phyloP scores from a whole-genome alignment of 2,888 invertebrate species.

The Plemyria rubiginata region DNA sequence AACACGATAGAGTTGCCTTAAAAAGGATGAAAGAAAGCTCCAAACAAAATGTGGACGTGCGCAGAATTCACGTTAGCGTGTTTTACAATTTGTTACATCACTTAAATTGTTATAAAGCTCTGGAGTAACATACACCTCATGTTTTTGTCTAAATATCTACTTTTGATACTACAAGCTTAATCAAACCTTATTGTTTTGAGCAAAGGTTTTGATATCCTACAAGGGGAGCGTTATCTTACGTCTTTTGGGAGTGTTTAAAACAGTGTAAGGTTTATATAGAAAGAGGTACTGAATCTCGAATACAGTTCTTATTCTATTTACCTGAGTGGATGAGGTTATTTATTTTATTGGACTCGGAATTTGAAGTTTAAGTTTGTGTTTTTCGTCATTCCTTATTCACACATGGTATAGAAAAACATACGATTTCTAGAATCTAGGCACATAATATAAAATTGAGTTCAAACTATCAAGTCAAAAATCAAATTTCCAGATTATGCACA shows the following conservation, averaged over 20 bases:
- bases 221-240: slow-evolving; percentile 31
- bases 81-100: slow-evolving; percentile 82
- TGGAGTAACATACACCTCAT: slow-evolving; percentile 66
- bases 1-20: slow-evolving; percentile 62
- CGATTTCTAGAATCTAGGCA: neutral
- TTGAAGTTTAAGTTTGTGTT: neutral
- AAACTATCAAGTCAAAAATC: too few species aligned
- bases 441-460: too few species aligned
- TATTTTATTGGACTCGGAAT: slow-evolving; percentile 22
- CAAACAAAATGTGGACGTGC: slow-evolving; percentile 75
- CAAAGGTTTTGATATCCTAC: slow-evolving; percentile 31
- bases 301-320: slow-evolving; percentile 80
- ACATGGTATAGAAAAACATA: too few species aligned
- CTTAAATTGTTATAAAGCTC: slow-evolving; percentile 82
- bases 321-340: slow-evolving; percentile 72
- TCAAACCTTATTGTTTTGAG: slow-evolving; percentile 32
- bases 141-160: slow-evolving; percentile 49
- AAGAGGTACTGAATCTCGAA: slow-evolving; percentile 77
- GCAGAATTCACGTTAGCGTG: slow-evolving; percentile 73
- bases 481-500: too few species aligned
- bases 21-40: slow-evolving; percentile 67
- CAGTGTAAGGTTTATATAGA: slow-evolving; percentile 72
- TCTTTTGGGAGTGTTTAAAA: slow-evolving; percentile 43
- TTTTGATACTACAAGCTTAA: slow-evolving; percentile 29
- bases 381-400: too few species aligned